Conservation (phyloP, 2,113 vertebrate species). For the Toxotes jaculatrix region DNA sequence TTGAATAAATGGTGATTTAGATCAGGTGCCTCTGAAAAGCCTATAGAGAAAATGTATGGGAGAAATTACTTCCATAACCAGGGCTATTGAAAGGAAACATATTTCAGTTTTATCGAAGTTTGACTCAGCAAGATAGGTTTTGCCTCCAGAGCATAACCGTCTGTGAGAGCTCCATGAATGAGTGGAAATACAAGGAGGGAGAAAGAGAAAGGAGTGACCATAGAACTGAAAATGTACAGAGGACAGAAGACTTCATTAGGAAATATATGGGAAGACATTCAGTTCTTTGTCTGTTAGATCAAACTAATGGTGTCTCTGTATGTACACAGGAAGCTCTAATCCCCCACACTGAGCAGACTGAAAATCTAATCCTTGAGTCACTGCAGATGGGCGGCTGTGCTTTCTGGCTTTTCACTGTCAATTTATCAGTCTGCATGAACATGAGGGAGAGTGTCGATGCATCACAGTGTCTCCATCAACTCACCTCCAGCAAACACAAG, state of each 20-base stretch:
- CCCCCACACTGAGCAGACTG: neutral
- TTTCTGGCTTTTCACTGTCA: conserved; percentile 25
- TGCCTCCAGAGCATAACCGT: neutral
- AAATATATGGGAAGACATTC: conserved; percentile 4
- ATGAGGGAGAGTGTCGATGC: neutral
- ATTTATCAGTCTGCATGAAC: conserved; percentile 45
- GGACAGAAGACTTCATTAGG: conserved; percentile 3
- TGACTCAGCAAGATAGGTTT: neutral
- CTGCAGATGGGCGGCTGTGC: conserved; percentile 37
- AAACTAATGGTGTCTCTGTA: conserved; percentile 14
- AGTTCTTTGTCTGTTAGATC: conserved; percentile 10
- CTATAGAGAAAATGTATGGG: neutral
- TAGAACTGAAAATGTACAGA: neutral
- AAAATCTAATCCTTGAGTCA: conserved; percentile 37
- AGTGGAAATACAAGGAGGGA: neutral
- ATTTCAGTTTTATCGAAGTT: conserved; percentile 20
- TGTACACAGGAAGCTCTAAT: conserved; percentile 22
- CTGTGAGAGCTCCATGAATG: neutral
- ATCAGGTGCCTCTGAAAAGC: neutral
- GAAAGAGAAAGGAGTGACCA: neutral
- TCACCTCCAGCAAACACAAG: conserved; percentile 25
- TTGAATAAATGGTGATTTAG: neutral
- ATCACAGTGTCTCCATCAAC: conserved; percentile 18
- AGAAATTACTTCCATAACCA: neutral
- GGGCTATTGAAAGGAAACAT: conserved; percentile 5